Evolutionary conservation across 2,113 vertebrate species (phyloP).

Genomic region (Trichomycterus rosablanca): DNA sequence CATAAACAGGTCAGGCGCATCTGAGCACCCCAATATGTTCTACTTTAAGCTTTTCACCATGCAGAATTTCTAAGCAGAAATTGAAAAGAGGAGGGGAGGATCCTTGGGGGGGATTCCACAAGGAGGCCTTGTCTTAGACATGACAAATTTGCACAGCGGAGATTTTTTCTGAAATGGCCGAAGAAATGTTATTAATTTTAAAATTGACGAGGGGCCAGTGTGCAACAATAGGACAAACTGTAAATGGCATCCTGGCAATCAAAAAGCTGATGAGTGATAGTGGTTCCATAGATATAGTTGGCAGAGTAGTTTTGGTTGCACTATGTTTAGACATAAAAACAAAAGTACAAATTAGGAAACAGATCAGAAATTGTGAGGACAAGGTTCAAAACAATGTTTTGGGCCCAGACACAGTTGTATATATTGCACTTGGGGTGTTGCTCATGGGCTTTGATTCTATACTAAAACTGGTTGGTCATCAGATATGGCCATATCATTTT

Average conservation of each 20-base stretch:
- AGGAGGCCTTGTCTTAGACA: slow-evolving; percentile 57
- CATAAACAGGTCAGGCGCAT: slow-evolving; percentile 76
- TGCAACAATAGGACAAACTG: slow-evolving; percentile 60
- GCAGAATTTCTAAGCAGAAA: slow-evolving; percentile 66
- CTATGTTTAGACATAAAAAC: no score
- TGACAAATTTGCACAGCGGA: slow-evolving; percentile 66
- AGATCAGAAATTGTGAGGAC: no score
- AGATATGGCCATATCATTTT: no score
- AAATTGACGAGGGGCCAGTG: slow-evolving; percentile 61
- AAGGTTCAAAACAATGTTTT: no score
- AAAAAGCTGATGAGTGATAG: slow-evolving; percentile 56
- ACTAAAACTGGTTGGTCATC: no score
- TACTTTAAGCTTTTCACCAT: slow-evolving; percentile 68
- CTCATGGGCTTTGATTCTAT: no score
- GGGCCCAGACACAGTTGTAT: no score
- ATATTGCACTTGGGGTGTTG: no score
- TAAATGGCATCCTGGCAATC: slow-evolving; percentile 57
- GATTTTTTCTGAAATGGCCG: slow-evolving; percentile 56
- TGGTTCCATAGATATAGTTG: slow-evolving; percentile 33
- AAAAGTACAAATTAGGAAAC: no score
- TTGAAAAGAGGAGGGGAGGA: slow-evolving; percentile 42
- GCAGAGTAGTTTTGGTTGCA: no score
- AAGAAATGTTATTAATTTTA: slow-evolving; percentile 73
- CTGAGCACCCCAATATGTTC: slow-evolving; percentile 67
- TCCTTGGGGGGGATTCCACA: slow-evolving; percentile 60